Conservation (phyloP, 1,140 invertebrate genomes). For the Dysdera silvatica region DNA sequence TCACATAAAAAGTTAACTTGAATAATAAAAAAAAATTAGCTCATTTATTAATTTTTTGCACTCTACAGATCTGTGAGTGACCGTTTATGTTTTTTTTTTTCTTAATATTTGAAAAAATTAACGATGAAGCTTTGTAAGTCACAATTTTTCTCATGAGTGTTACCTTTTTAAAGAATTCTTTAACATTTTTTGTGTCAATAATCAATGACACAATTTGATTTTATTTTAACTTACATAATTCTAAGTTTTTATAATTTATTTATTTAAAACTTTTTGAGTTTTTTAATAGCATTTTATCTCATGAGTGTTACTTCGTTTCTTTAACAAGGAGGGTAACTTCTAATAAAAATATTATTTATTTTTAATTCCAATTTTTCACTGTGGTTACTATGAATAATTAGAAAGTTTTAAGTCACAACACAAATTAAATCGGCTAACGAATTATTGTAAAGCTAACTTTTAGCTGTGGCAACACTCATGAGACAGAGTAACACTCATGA, state of each 20-base stretch:
- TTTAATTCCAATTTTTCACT: background rate
- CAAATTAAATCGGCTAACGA: background rate
- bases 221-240: no score
- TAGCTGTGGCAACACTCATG: background rate
- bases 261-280: background rate
- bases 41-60: no score
- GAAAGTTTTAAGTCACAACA: background rate
- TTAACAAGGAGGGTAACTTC: background rate
- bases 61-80: no score
- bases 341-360: constrained; percentile 2
- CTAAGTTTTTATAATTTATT: background rate
- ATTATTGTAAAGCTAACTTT: constrained; percentile 3
- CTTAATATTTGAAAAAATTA: no score
- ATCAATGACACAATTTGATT: no score
- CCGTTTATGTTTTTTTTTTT: no score
- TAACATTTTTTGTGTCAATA: no score
- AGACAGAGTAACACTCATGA: constrained; percentile 8
- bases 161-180: no score
- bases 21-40: no score
- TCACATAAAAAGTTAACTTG: no score
- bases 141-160: no score
- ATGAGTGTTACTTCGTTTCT: background rate
- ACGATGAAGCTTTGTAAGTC: no score
- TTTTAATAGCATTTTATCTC: background rate
- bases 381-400: background rate